phyloP scores from a whole-genome alignment of 2,797 vertebrate genomes.

The Protonibea diacanthus region DNA sequence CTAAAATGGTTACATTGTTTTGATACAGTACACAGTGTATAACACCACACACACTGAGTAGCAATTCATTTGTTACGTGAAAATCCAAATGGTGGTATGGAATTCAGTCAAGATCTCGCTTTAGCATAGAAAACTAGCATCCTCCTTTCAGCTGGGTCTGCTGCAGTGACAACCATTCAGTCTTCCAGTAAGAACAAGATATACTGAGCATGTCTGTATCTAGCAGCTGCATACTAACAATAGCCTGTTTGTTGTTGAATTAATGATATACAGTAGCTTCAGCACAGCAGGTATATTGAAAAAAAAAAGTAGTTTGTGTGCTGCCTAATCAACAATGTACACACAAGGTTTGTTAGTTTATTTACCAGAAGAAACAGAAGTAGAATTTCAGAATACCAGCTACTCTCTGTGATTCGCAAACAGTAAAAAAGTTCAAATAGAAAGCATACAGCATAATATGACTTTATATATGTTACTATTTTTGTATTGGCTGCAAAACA shows the following conservation, averaged over 20 bases:
- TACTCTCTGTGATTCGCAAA: constrained; percentile 27
- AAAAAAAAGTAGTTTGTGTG: not conserved
- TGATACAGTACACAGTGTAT: not conserved
- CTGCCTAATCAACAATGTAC: constrained; percentile 22
- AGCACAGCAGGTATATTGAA: constrained; percentile 14
- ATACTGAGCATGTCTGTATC: not conserved
- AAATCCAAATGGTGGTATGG: not conserved
- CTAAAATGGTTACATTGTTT: not conserved
- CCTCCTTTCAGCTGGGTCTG: not conserved
- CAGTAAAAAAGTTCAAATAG: constrained; percentile 18
- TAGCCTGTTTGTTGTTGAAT: constrained; percentile 20
- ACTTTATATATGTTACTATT: not conserved
- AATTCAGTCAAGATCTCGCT: not conserved
- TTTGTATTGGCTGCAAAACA: constrained; percentile 1
- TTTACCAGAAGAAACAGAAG: constrained; percentile 11
- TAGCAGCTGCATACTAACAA: constrained; percentile 5
- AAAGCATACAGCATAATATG: not conserved
- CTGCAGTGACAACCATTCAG: not conserved
- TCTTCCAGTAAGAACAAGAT: not conserved
- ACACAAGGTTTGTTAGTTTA: constrained; percentile 24
- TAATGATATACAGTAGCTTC: constrained; percentile 17
- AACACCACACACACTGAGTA: not conserved
- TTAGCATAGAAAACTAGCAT: not conserved
- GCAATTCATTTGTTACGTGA: too few species aligned
- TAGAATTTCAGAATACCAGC: constrained; percentile 2